These are phyloP conservation scores for Platycnemis pennipes DNA, from an alignment of 2,888 invertebrate species.

Conservation along the genomic window DNA sequence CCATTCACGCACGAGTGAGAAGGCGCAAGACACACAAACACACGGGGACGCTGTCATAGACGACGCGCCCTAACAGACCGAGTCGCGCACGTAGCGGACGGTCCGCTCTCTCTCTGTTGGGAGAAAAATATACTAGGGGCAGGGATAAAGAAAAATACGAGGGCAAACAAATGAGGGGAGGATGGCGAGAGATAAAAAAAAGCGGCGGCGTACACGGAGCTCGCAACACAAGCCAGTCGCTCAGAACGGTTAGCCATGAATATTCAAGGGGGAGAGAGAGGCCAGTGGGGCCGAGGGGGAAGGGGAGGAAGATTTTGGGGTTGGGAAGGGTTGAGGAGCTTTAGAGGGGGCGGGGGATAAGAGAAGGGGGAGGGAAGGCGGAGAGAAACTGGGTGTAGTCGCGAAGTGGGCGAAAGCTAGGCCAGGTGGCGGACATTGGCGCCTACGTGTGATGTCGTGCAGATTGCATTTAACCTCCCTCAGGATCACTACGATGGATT, in stretches of 20 bases:
- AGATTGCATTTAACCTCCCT: neutral
- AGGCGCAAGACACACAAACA: neutral
- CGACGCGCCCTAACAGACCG: neutral
- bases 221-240: conserved; percentile 49
- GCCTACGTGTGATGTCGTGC: neutral
- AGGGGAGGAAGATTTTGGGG: neutral
- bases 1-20: neutral
- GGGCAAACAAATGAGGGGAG: conserved; percentile 63
- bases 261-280: conserved; percentile 50
- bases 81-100: conserved; percentile 13
- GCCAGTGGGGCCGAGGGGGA: neutral
- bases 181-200: conserved; percentile 60
- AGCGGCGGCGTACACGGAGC: neutral
- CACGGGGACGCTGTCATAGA: neutral
- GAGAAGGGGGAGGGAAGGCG: neutral
- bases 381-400: neutral
- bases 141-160: conserved; percentile 34
- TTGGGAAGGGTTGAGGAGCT: neutral
- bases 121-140: neutral
- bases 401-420: neutral
- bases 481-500: neutral
- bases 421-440: neutral
- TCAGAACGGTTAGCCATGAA: conserved; percentile 65
- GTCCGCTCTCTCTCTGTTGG: conserved; percentile 15
- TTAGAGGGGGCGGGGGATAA: neutral